phyloP scores from a whole-genome alignment of 1,140 invertebrate species.

The Lucilia sericata region DNA sequence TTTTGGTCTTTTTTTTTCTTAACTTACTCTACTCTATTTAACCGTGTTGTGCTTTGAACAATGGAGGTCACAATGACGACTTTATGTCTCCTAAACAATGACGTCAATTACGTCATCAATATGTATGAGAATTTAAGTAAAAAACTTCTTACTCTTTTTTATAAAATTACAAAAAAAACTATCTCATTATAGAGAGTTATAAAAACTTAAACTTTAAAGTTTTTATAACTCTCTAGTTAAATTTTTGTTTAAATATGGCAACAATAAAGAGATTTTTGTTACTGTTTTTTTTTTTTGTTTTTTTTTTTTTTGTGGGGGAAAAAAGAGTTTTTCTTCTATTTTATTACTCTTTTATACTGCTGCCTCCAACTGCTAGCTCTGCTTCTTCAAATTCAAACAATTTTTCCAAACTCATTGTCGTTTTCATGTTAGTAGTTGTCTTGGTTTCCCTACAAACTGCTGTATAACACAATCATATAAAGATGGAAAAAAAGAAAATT shows the following conservation, averaged over 20 bases:
- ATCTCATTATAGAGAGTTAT: not conserved
- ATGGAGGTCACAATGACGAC: conserved; percentile 37
- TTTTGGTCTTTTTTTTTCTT: no score
- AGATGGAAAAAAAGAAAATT: conserved; percentile 3
- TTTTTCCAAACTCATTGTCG: not conserved
- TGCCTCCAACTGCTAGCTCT: not conserved
- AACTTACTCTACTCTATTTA: not conserved
- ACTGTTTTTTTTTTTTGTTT: no score
- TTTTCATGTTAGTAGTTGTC: conserved; percentile 32
- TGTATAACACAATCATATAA: conserved; percentile 8
- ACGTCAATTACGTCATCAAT: conserved; percentile 38
- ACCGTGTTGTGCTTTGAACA: not conserved
- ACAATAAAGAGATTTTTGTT: not conserved
- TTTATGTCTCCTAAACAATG: conserved; percentile 33
- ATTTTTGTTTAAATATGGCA: no score
- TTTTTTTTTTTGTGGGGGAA: no score
- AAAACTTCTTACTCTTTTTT: not conserved
- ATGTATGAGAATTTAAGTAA: not conserved
- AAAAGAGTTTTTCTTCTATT: conserved; percentile 8
- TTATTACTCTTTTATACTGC: conserved; percentile 23
- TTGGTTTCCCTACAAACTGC: conserved; percentile 38
- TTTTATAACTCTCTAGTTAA: not conserved
- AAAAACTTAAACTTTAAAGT: not conserved
- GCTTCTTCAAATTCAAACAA: conserved; percentile 9
- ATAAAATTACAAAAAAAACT: not conserved